Conservation (phyloP, 1,140 invertebrate genomes). For the Sitobion miscanthi region DNA sequence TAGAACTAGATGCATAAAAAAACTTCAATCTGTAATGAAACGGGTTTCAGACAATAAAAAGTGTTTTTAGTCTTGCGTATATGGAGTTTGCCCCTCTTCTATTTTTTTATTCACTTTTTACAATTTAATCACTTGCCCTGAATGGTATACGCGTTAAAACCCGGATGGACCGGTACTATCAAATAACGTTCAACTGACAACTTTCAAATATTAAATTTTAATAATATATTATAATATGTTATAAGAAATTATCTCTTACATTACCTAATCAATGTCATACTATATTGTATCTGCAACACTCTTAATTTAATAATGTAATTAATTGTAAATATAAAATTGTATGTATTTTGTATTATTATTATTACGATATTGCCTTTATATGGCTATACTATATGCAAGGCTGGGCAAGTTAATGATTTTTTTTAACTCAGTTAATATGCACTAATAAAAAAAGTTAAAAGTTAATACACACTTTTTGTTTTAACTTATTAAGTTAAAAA, state of each 20-base stretch:
- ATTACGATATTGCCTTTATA: neutral
- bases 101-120: conserved; percentile 11
- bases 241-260: neutral
- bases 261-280: neutral
- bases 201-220: conserved; percentile 31
- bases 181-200: neutral
- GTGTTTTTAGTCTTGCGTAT: neutral
- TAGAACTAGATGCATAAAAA: neutral
- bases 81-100: neutral
- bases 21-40: neutral
- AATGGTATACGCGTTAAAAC: conserved; percentile 1
- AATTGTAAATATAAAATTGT: neutral
- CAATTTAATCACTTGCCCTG: neutral
- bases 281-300: neutral
- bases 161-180: conserved; percentile 17
- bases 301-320: neutral
- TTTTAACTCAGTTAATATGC: too few relatives aligned
- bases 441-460: too few relatives aligned
- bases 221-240: neutral
- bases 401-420: too few relatives aligned
- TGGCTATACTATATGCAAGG: neutral
- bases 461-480: too few relatives aligned
- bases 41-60: conserved; percentile 45
- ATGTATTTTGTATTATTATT: neutral
- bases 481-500: too few relatives aligned